phyloP scores from a whole-genome alignment of 2,113 vertebrate species.

The Rhynchopsitta pachyrhyncha region DNA sequence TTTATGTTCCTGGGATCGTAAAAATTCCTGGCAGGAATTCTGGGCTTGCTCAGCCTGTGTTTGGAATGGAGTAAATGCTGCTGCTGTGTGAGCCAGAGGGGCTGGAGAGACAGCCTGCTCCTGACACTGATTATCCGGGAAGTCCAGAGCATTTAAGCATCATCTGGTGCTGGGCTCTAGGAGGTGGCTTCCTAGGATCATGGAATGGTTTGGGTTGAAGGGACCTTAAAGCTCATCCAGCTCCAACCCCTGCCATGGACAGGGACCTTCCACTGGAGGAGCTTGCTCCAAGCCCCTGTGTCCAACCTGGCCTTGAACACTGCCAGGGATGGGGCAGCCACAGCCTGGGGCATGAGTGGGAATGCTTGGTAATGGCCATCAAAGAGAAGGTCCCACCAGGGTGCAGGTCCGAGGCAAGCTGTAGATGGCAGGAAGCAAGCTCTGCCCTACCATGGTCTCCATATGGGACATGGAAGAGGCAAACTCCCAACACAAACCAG shows the following conservation, averaged over 20 bases:
- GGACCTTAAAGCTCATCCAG: neutral
- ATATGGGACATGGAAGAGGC: neutral
- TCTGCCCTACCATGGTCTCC: neutral
- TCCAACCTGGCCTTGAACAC: neutral
- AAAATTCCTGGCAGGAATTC: constrained; percentile 47
- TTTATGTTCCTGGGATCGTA: constrained; percentile 56
- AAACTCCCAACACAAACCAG: neutral
- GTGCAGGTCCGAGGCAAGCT: neutral
- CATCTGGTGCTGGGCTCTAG: rapidly evolving
- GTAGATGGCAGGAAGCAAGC: neutral
- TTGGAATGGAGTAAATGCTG: neutral
- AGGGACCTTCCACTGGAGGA: neutral
- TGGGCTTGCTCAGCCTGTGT: neutral
- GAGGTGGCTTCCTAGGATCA: neutral
- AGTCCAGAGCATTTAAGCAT: neutral
- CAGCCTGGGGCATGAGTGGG: neutral
- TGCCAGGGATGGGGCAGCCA: neutral
- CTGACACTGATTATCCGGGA: rapidly evolving
- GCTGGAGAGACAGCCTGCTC: neutral
- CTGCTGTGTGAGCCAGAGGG: neutral
- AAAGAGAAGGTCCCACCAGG: neutral
- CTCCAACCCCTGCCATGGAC: no score
- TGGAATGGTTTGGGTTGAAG: neutral
- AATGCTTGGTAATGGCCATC: neutral
- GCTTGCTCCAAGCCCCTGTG: neutral